Conservation (phyloP, 2,113 vertebrate species). For the Perccottus glenii region DNA sequence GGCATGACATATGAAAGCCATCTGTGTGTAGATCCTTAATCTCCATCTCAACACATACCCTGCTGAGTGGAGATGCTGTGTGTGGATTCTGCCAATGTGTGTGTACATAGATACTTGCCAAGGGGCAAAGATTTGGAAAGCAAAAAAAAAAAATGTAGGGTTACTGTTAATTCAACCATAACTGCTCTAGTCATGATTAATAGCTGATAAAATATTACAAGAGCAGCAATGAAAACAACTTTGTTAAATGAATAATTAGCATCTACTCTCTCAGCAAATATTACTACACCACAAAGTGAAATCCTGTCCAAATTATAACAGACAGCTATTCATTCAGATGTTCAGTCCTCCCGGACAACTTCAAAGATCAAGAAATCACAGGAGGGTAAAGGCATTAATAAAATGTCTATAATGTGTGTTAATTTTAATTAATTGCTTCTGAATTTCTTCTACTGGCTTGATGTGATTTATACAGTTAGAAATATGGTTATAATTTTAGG, state of each 20-base stretch:
- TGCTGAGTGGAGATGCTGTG: constrained; percentile 37
- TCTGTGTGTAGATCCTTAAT: constrained; percentile 73
- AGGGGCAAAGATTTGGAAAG: constrained; percentile 31
- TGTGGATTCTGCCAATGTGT: constrained; percentile 20
- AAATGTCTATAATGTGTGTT: constrained; percentile 17
- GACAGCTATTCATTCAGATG: constrained; percentile 26
- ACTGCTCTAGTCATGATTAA: background rate
- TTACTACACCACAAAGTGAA: constrained; percentile 18
- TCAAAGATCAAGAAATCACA: constrained; percentile 36
- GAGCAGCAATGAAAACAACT: constrained; percentile 1
- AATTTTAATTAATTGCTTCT: constrained; percentile 14
- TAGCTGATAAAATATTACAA: background rate
- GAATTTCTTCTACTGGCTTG: background rate
- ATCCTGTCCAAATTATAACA: constrained; percentile 16
- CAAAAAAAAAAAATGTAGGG: constrained; percentile 38
- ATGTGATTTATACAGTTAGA: constrained; percentile 28
- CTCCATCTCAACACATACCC: constrained; percentile 51
- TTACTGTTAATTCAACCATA: constrained; percentile 27
- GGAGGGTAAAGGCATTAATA: constrained; percentile 6
- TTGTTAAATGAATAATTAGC: constrained; percentile 18
- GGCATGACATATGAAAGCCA: constrained; percentile 74
- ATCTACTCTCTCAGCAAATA: constrained; percentile 17
- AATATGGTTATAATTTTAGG: background rate
- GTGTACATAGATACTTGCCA: constrained; percentile 20
- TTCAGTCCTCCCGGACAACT: constrained; percentile 15